Percentiles rank a stretch among this genome's conserved stretches.
Conservation (phyloP, 1,140 invertebrate genomes). For the Ceratoteleas bidentatus region DNA sequence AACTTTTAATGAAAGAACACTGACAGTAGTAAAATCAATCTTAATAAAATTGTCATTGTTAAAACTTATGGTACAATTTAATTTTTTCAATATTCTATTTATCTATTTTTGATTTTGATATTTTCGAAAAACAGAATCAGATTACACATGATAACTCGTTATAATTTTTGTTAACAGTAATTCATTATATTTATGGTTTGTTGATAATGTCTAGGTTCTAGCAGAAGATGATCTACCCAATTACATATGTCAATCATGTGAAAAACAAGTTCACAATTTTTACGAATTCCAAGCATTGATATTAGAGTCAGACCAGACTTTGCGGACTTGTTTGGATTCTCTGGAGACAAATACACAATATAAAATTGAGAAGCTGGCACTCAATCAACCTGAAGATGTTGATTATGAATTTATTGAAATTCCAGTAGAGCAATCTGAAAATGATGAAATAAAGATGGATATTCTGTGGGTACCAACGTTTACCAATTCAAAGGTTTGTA, state of each 20-base stretch:
- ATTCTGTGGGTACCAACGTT: slow-evolving; percentile 54
- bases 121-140: background rate
- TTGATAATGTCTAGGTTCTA: slow-evolving; percentile 47
- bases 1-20: too few relatives aligned
- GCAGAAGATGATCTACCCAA: slow-evolving; percentile 64
- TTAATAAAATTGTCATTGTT: too few relatives aligned
- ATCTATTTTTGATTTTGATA: too few relatives aligned
- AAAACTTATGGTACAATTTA: too few relatives aligned
- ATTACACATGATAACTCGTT: background rate
- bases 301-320: slow-evolving; percentile 68
- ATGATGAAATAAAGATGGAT: slow-evolving; percentile 39
- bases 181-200: too few relatives aligned
- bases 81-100: too few relatives aligned
- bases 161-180: too few relatives aligned
- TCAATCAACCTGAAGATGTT: slow-evolving; percentile 17
- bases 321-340: slow-evolving; percentile 60
- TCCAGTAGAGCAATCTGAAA: slow-evolving; percentile 31
- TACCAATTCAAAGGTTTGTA: too few relatives aligned
- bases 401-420: slow-evolving; percentile 42
- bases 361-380: slow-evolving; percentile 22
- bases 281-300: slow-evolving; percentile 67
- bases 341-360: slow-evolving; percentile 37
- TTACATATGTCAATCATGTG: slow-evolving; percentile 65
- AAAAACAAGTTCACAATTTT: slow-evolving; percentile 64
- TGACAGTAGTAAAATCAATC: too few relatives aligned